Base-by-base conservation (phyloP, 2,113 vertebrate species). In the Oncorhynchus clarkii region DNA sequence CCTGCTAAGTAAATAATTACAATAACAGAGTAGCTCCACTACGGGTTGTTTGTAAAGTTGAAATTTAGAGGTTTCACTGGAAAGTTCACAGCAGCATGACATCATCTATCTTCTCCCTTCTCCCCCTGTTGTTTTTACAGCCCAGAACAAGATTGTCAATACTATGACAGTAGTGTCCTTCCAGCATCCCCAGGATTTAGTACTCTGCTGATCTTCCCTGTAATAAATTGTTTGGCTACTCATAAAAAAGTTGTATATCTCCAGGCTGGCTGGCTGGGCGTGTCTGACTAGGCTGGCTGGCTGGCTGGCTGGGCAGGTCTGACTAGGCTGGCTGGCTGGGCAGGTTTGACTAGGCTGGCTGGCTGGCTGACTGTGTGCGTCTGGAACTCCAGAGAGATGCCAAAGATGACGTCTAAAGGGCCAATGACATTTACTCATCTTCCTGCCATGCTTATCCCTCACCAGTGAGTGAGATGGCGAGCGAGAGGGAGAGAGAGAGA, bases 381-480 rank as follows among this genome's bases (percentile, higher is more conserved):
- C 29, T 31, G 29, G 29, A 97, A 96, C 95, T 96, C 92, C 70
- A 96, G 88, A 29, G 96, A 93, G 29, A 95, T 87, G 3, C 96
- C 96, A 0, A 90, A 86, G 6, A 96, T 95, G 5, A 98, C 93
- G 1, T 97, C 96, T 74, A 97, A 82, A 0, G 96, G 96, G 80
- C 97, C 93, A 0, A 97, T 95, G 82, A 98, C 95, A 0, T 98
- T 98, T 98, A 84, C 96, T 97, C 96, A 98, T 97, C 87, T 97
- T 98, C 75, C 95, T 90, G 16, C 96, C 96, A 0, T 98, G 93
- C 65, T 96, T 94, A 64, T 98, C 96, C 22, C 96, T 92, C 39
- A 98, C 95, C 1, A 98, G 88, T 5, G 96, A 93, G 4, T 98
- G 96, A 66, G 18, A 14, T 68, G 12, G 34, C 66, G 7, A 29